phyloP scores from a whole-genome alignment of 2,888 invertebrate genomes.

The Eupithecia tripunctaria region DNA sequence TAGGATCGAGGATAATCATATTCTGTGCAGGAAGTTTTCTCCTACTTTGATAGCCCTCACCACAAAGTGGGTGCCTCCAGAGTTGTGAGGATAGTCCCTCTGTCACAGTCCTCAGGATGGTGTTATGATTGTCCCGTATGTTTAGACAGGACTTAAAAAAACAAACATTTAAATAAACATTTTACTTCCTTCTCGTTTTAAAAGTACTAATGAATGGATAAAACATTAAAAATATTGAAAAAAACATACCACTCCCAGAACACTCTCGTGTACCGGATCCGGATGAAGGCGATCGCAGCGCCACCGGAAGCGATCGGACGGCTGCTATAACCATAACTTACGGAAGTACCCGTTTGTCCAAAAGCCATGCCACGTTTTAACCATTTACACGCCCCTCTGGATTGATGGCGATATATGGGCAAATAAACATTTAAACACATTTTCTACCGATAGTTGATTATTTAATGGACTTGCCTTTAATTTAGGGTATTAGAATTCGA shows the following conservation, averaged over 20 bases:
- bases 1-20: too few relatives aligned
- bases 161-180: not conserved
- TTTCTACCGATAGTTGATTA: constrained; percentile 16
- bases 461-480: constrained; percentile 3
- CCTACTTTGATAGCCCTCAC: too few relatives aligned
- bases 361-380: constrained; percentile 64
- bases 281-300: constrained; percentile 53
- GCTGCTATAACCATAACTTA: constrained; percentile 72
- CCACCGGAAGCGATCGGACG: constrained; percentile 56
- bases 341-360: constrained; percentile 58
- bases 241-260: constrained; percentile 32
- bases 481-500: not conserved
- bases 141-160: not conserved
- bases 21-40: too few relatives aligned
- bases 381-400: constrained; percentile 63
- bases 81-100: too few relatives aligned
- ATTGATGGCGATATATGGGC: constrained; percentile 65
- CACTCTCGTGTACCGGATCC: constrained; percentile 57
- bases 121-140: too few relatives aligned
- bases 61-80: too few relatives aligned
- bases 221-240: not conserved
- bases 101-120: too few relatives aligned
- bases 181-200: not conserved
- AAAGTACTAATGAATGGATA: not conserved
- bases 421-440: constrained; percentile 48